These are phyloP conservation scores for Zaprionus tsacasi DNA, from an alignment of 1,140 invertebrate species.

Conservation along the genomic window DNA sequence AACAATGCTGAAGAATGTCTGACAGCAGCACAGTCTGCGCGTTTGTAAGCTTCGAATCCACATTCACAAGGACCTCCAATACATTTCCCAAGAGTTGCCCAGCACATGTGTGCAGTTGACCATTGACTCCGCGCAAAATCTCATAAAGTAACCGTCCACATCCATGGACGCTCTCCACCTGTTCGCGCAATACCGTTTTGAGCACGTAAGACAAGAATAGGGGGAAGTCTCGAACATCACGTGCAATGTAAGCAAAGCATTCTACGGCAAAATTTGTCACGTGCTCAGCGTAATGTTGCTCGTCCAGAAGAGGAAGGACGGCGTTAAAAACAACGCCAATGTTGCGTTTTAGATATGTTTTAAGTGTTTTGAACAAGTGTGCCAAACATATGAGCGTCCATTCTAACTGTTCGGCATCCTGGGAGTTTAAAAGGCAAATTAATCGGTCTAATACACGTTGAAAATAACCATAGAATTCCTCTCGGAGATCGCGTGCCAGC, in stretches of 20 bases:
- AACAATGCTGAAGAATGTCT: constrained; percentile 87
- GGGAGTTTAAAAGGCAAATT: constrained; percentile 89
- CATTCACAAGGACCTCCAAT: constrained; percentile 85
- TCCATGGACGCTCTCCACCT: constrained; percentile 89
- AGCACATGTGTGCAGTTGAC: constrained; percentile 92
- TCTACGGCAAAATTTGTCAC: constrained; percentile 97
- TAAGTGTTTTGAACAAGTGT: constrained; percentile 95
- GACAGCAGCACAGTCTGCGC: constrained; percentile 87
- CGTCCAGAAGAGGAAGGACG: constrained; percentile 90
- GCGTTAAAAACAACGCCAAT: constrained; percentile 90
- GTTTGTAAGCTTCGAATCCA: constrained; percentile 85
- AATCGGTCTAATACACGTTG: constrained; percentile 88
- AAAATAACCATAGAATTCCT: constrained; percentile 94
- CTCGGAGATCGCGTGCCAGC: constrained; percentile 92
- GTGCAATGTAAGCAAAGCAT: constrained; percentile 95
- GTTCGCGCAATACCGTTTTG: constrained; percentile 87
- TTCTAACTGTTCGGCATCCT: constrained; percentile 93
- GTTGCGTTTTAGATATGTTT: constrained; percentile 92
- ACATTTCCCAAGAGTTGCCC: constrained; percentile 87
- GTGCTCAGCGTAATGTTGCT: constrained; percentile 89
- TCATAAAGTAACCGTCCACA: constrained; percentile 94
- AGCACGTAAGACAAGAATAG: constrained; percentile 90
- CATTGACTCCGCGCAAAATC: constrained; percentile 91
- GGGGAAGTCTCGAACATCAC: constrained; percentile 93
- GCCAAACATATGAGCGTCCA: constrained; percentile 93